Base-by-base conservation (phyloP, 2,888 invertebrate species). In the Neocrepidodera transversa region DNA sequence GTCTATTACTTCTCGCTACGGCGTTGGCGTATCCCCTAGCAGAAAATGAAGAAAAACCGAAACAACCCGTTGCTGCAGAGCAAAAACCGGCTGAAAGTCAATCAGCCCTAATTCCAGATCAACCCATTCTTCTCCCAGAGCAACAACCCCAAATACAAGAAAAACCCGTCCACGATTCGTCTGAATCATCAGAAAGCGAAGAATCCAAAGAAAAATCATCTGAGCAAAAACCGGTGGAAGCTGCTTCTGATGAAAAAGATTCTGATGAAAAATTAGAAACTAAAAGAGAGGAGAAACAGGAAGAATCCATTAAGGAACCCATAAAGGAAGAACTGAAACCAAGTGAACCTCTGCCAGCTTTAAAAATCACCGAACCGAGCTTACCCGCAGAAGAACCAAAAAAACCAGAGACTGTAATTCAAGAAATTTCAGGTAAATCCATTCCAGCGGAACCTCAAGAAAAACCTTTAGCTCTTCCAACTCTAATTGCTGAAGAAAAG, bases 21-120 rank as follows among this genome's bases (percentile, higher is more conserved):
- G 80, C 76, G 26, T 71, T 84, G 71, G 83, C 86, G 32, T 84
- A 85, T 83, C 88, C 88, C 48, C 79, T 88, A 38, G 86, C 84
- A 32, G 86, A 87, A 58, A 77, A 78, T 32, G 75, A 75, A 53
- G 71, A 73, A 50, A 68, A 71, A 61, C 38, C 54, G 23, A 38
- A 16, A 11, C 38, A 47, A 8, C 75, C 77, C 32, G 80, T 80
- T 7, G 42, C 63, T 51, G 36, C 62, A 48, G 68, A 62, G 20
- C 62, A 56, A 38, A 53, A 64, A 59, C 48, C 63, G 51, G 36
- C 62, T 47, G 68, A 62, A 23, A 36, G 20, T 32, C 53, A 40
- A 57, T 65, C 76, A 42, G 76, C 66, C 54, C 60, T 8, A 49
- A 58, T 52, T 28, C 63, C 40, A 63, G 65, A 49, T 3, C 20